Evolutionary conservation across 2,888 invertebrate species (phyloP), one percentile per base, ranked within the genome.

Genomic region (Meteorus cinctellus): DNA sequence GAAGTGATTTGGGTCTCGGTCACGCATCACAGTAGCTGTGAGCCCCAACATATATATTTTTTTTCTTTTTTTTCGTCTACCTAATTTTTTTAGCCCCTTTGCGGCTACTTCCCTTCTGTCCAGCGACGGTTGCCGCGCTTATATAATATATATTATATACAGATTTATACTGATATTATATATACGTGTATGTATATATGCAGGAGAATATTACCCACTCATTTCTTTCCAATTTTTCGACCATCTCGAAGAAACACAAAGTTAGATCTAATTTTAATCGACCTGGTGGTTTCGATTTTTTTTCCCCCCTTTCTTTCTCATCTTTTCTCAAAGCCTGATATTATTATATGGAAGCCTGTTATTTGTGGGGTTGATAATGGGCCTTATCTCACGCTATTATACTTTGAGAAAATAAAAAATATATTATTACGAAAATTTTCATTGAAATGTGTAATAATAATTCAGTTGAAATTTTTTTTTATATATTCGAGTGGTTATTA

Each of bases 211-310:
- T 27, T 66, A 45, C 29, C 62, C 77, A 55, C 67, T 60, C 62
- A 74, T 72, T 41, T 65, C 16, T 12, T 36, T 34, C 41, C 34
- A 31, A 19, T 36, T 65, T 60, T 63, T 65, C 24, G 72, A 78
- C 82, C 86, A 80, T 84, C 78, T 82, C 83, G 82, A 86, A 88
- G 86, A 82, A 86, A 86, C 86, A 82, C 4, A 48, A 19, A 81
- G 82, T 81, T 84, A 85, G 86, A 86, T 87, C 86, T 86, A 85
- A 87, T 86, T 87, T 86, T 84, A 86, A 88, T 87, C 85, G 85
- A 81, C 79, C 77, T 51, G 19, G n/a, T 60, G 60, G 27, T 24
- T 41, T 45, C 24, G 19, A 19, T 48, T 27, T 27, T 45, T 45
- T 24, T 65, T 41, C 24, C 41, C 36, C 16, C 12, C 4, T 3